These are phyloP conservation scores for Vanessa cardui DNA, from an alignment of 2,888 invertebrate genomes.

Conservation along the genomic window DNA sequence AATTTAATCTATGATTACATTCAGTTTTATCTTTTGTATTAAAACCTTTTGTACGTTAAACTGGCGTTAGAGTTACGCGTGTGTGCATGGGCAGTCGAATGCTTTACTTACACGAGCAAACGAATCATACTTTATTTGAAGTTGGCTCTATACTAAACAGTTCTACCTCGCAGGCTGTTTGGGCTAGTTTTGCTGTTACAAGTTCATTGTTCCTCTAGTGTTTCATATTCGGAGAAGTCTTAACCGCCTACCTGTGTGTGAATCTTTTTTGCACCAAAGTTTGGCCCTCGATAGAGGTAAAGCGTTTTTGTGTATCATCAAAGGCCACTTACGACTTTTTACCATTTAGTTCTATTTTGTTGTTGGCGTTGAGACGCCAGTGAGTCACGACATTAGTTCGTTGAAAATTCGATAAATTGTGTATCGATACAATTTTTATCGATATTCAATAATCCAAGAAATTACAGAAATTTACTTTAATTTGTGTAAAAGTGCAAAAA, in stretches of 20 bases:
- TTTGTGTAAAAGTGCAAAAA: too few relatives aligned
- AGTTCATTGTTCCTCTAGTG: conserved; percentile 76
- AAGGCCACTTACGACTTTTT: conserved; percentile 71
- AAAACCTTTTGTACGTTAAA: conserved; percentile 28
- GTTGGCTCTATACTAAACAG: conserved; percentile 61
- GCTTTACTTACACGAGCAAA: conserved; percentile 45
- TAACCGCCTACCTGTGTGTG: conserved; percentile 59
- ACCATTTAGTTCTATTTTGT: conserved; percentile 65
- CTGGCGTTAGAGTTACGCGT: conserved; percentile 43
- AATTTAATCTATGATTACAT: neutral
- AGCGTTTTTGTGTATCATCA: conserved; percentile 67
- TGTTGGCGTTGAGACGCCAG: conserved; percentile 79
- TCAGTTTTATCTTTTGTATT: neutral
- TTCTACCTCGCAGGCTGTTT: conserved; percentile 69
- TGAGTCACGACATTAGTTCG: conserved; percentile 75
- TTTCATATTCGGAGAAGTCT: conserved; percentile 54
- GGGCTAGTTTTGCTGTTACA: conserved; percentile 80
- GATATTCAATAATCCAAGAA: neutral
- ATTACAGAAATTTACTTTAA: too few relatives aligned
- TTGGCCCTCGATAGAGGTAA: conserved; percentile 62
- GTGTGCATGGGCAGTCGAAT: conserved; percentile 58
- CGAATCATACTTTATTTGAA: conserved; percentile 56
- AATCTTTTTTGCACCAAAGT: conserved; percentile 62
- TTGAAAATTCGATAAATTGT: conserved; percentile 59
- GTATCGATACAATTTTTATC: conserved; percentile 27